Conservation (phyloP, 2,888 invertebrate species). For the Dynastes grantii region DNA sequence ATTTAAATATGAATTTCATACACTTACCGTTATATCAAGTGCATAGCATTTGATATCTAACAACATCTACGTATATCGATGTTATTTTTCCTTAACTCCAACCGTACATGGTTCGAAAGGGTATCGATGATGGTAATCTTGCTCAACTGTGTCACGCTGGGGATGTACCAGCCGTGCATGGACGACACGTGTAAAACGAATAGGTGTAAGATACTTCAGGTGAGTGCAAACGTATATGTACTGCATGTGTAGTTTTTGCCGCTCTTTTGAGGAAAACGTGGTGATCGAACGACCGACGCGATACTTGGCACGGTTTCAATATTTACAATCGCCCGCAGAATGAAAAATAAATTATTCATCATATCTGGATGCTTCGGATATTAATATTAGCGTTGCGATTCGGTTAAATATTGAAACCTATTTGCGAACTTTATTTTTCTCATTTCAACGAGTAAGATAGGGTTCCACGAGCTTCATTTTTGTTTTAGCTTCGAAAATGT, state of each 20-base stretch:
- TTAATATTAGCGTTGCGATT: constrained; percentile 10
- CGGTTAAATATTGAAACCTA: neutral
- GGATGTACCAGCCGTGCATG: constrained; percentile 99
- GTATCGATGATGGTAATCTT: constrained; percentile 98
- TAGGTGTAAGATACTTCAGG: constrained; percentile 93
- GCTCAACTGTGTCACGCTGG: constrained; percentile 97
- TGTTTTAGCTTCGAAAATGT: too few relatives aligned
- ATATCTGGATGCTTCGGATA: neutral
- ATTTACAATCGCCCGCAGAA: constrained; percentile 21
- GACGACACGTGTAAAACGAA: constrained; percentile 93
- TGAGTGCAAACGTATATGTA: constrained; percentile 68
- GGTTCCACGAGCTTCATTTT: too few relatives aligned
- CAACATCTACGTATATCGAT: neutral
- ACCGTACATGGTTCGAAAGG: constrained; percentile 94
- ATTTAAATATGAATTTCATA: constrained; percentile 7
- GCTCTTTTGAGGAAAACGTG: neutral
- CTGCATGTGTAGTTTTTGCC: neutral
- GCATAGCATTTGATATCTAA: neutral
- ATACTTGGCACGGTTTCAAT: constrained; percentile 13
- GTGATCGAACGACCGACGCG: neutral
- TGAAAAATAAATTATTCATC: constrained; percentile 35
- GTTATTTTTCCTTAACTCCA: constrained; percentile 76
- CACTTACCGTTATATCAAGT: neutral
- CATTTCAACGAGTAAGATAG: too few relatives aligned
- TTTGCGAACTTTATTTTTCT: too few relatives aligned